Evolutionary conservation across 2,888 invertebrate genomes (phyloP), one percentile per base, ranked within the genome.

Genomic region (Serrognathus titanus): DNA sequence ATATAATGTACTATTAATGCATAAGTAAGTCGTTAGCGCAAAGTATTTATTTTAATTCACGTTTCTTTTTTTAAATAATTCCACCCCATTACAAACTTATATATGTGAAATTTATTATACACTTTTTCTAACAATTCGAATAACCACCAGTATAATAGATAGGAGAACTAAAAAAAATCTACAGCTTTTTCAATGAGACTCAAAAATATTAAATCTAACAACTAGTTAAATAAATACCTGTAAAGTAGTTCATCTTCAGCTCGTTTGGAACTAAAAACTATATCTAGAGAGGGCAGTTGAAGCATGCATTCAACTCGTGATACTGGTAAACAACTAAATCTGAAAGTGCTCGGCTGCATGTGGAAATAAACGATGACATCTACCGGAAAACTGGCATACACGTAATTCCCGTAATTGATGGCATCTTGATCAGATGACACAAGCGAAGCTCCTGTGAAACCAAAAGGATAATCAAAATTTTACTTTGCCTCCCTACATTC

Each of bases 301-400:
- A 97, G 82, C 84, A 97, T 89, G 72, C 97, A 97, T 79, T 97
- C 97, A 1, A 97, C 97, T 60, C 96, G 82, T 4, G 96, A 96
- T 0, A 95, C 92, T 0, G 97, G 97, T 70, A 96, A 83, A 78
- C 97, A 97, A 65, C 94, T 94, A 79, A 99, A 98, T 57, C 97
- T 81, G 78, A 97, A 94, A 0, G 95, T 94, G 53, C 95, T 95
- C 0, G 97, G 97, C 75, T 97, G 96, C 88, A 98, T 97, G 78
- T 95, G 94, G 80, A 99, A 94, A 79, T 97, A 97, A 41, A 99
- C 97, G 66, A 99, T 93, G 20, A 99, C 97, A 79, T 99, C 98
- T 1, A 99, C 97, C 0, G 98, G 98, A 77, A 99, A 97, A 53
- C 96, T 94, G 38, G 94, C 90, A 74, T 93, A 93, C 64, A 90